Conservation (phyloP, 2,888 invertebrate species). For the Aphelenchoides bicaudatus region DNA sequence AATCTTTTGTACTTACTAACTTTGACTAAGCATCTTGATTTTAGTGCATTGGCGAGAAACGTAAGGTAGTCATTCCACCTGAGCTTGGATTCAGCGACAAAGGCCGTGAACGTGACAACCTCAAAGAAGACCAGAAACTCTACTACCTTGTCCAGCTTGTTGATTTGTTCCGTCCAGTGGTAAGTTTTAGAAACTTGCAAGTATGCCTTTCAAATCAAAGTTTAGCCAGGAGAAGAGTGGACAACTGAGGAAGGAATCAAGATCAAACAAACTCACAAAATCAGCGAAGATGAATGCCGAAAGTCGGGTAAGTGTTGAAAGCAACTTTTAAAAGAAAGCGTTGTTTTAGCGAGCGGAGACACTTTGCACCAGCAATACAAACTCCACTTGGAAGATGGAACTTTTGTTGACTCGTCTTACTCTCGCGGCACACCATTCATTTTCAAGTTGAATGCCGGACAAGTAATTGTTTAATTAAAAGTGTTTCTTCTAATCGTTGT, state of each 20-base stretch:
- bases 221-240: constrained; percentile 59
- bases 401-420: constrained; percentile 58
- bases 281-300: constrained; percentile 37
- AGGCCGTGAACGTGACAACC: constrained; percentile 47
- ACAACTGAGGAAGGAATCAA: constrained; percentile 54
- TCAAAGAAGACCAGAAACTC: constrained; percentile 51
- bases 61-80: constrained; percentile 58
- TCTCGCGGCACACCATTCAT: constrained; percentile 58
- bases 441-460: constrained; percentile 50
- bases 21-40: no score
- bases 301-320: constrained; percentile 43
- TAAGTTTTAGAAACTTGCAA: no score
- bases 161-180: constrained; percentile 54
- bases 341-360: constrained; percentile 32
- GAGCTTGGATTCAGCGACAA: constrained; percentile 53
- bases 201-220: no score
- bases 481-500: constrained; percentile 16
- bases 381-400: constrained; percentile 55
- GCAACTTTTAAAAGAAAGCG: constrained; percentile 44
- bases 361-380: constrained; percentile 54
- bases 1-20: no score
- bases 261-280: constrained; percentile 48
- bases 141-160: constrained; percentile 59
- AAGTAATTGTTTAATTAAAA: constrained; percentile 57
- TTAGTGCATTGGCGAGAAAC: constrained; percentile 60